Evolutionary conservation across 1,140 invertebrate genomes (phyloP).

Genomic region (Bombus sibiricus): DNA sequence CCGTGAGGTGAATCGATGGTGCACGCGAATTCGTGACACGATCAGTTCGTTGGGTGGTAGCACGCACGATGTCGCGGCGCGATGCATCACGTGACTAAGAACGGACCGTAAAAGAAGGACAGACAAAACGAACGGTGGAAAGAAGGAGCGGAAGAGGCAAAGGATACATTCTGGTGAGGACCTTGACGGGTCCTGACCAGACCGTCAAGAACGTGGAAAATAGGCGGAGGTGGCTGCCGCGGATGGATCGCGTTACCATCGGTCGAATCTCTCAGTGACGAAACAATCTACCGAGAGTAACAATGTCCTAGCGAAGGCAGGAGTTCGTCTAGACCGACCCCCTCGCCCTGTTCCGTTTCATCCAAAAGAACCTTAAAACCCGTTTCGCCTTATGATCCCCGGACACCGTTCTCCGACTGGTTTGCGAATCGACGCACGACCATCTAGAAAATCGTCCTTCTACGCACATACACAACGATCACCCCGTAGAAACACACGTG

Average conservation of each 20-base stretch:
- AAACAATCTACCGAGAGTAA: conserved; percentile 57
- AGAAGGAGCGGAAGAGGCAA: too few species aligned
- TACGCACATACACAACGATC: background rate
- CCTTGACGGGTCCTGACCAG: conserved; percentile 32
- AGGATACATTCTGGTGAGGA: conserved; percentile 21
- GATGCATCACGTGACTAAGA: conserved; percentile 59
- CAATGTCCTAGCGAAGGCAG: conserved; percentile 81
- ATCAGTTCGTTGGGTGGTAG: conserved; percentile 20
- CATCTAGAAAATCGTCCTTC: background rate
- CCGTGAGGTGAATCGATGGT: conserved; percentile 58
- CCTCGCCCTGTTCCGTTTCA: conserved; percentile 69
- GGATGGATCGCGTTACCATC: conserved; percentile 59
- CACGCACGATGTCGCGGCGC: conserved; percentile 55
- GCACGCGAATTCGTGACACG: conserved; percentile 21
- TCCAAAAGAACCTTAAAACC: conserved; percentile 57
- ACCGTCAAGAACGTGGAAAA: conserved; percentile 51
- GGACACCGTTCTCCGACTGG: conserved; percentile 22
- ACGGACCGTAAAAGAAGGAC: background rate
- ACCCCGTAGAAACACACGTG: background rate
- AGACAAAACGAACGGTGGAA: background rate
- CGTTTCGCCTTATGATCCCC: conserved; percentile 40
- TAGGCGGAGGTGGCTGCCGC: conserved; percentile 61
- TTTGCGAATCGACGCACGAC: conserved; percentile 30
- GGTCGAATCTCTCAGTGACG: conserved; percentile 51
- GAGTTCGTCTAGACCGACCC: conserved; percentile 69